Evolutionary conservation across 2,888 invertebrate species (phyloP), one percentile per base, ranked within the genome.

Genomic region (Habroteleia sp.): DNA sequence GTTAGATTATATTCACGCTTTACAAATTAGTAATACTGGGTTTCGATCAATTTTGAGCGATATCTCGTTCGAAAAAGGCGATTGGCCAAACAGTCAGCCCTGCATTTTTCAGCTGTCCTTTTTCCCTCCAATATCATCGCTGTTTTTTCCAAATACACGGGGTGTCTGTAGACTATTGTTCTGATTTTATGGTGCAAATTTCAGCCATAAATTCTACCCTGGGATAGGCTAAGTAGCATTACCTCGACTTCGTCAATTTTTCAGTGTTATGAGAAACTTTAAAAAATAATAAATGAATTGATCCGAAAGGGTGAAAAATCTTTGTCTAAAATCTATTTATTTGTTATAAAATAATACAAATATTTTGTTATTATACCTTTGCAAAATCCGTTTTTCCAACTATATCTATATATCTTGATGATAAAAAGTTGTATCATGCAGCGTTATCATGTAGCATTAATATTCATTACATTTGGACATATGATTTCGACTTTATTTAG

Each of bases 1-100:
- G 66, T 56, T 71, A 72, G 66, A 76, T 72, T 76, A 71, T 66
- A 66, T 76, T 76, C 71, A 72, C 71, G 75, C 66, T 76, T 71
- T 71, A 71, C 66, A 71, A 75, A 75, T 75, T 71, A 71, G 71
- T 37, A 71, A 71, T 71, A 71, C 71, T 71, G 71, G 60, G 65
- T 60, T 69, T 65, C 58, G 69, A 65, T 65, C 65, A 65, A 74
- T 74, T 74, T 65, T 41, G 35, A 27, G 46, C 39, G 63, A 76
- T 69, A 74, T 77, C 62, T 31, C 68, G 68, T 68, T 31, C 29
- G 65, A 65, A 75, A 69, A 56, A 74, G 63, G 44, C 63, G 69
- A 69, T 74, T 74, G 44, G 65, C 5, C 44, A 50, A 35, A 39
- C 33, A 11, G 5, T 16, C 25, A 42, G 41, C 42, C 20, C 41